These are phyloP conservation scores for Diadophis punctatus DNA, from an alignment of 2,113 vertebrate species.

Conservation along the genomic window DNA sequence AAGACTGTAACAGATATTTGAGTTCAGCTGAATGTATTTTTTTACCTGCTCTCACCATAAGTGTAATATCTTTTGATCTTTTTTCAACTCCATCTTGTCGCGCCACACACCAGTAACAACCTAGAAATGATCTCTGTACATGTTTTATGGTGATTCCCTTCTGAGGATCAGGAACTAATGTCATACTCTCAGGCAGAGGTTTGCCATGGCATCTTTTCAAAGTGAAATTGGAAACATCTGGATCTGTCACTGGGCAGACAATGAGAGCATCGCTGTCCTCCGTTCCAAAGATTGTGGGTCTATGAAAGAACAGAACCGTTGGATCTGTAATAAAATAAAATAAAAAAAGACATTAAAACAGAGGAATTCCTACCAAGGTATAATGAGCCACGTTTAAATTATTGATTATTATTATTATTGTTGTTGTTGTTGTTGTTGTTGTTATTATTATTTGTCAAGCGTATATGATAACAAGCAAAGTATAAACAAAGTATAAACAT, in stretches of 20 bases:
- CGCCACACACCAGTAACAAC: conserved; percentile 84
- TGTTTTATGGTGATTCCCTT: conserved; percentile 78
- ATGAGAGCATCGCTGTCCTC: conserved; percentile 76
- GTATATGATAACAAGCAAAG: too few relatives aligned
- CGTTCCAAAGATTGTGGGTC: conserved; percentile 66
- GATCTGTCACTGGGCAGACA: conserved; percentile 87
- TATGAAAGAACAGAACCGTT: conserved; percentile 77
- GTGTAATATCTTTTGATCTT: conserved; percentile 51
- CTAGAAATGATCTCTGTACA: conserved; percentile 72
- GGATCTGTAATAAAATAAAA: conserved; percentile 76
- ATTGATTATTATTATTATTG: too few relatives aligned
- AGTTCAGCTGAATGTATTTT: neutral
- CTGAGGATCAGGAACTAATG: conserved; percentile 73
- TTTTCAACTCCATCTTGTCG: conserved; percentile 55
- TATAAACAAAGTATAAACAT: too few relatives aligned
- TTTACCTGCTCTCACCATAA: conserved; percentile 76
- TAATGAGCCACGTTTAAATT: neutral
- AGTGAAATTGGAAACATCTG: conserved; percentile 73
- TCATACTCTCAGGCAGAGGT: conserved; percentile 72
- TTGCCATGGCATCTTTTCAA: conserved; percentile 73
- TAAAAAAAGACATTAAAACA: neutral
- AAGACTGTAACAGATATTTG: neutral
- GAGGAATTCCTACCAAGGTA: neutral
- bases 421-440: too few relatives aligned
- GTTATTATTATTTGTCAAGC: too few relatives aligned